These are phyloP conservation scores for Gila orcuttii DNA, from an alignment of 2,113 vertebrate genomes.

Conservation along the genomic window DNA sequence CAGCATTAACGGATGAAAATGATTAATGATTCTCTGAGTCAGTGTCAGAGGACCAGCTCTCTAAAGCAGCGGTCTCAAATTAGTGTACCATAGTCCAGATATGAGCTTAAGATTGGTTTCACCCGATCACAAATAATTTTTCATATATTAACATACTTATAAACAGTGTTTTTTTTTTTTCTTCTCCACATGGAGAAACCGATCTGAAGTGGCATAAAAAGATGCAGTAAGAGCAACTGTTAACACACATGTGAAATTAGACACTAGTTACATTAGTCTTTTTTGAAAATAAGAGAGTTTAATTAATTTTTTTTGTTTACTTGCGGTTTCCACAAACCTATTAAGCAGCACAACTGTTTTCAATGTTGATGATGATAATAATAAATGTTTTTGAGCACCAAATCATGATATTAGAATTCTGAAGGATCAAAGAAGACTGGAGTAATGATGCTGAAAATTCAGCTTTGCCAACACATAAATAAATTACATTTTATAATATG, in stretches of 20 bases:
- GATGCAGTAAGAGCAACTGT: not conserved
- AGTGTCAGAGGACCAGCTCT: not conserved
- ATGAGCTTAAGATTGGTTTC: not conserved
- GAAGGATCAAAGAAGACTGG: too few relatives aligned
- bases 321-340: not conserved
- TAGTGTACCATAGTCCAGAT: not conserved
- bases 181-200: not conserved
- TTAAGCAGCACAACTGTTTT: not conserved
- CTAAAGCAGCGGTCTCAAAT: not conserved
- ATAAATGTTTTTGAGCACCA: too few relatives aligned
- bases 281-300: too few relatives aligned
- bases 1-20: not conserved
- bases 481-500: not conserved
- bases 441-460: not conserved
- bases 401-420: not conserved
- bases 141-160: conserved; percentile 4
- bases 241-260: not conserved
- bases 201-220: not conserved
- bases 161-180: not conserved
- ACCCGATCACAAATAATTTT: not conserved
- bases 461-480: not conserved
- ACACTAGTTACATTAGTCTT: not conserved
- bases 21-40: conserved; percentile 5
- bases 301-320: too few relatives aligned
- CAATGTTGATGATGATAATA: not conserved